phyloP scores from a whole-genome alignment of 2,888 invertebrate genomes.

The Lordiphosa fenestrarum region DNA sequence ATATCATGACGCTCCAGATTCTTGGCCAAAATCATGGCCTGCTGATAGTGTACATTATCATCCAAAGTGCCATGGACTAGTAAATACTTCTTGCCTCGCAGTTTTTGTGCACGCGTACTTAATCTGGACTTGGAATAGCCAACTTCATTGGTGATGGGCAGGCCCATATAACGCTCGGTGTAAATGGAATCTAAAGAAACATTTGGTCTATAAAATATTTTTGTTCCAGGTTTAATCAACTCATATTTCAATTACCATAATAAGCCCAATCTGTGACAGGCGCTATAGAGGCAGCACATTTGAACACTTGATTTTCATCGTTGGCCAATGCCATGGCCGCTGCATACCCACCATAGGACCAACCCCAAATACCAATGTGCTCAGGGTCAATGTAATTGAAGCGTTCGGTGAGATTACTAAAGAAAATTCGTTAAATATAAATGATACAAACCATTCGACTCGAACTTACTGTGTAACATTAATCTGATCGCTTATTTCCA shows the following conservation, averaged over 20 bases:
- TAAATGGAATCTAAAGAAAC: slow-evolving; percentile 92
- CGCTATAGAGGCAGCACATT: slow-evolving; percentile 96
- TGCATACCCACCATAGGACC: slow-evolving; percentile 99
- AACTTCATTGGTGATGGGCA: slow-evolving; percentile 87
- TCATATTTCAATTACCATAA: slow-evolving; percentile 86
- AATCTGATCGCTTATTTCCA: slow-evolving; percentile 95
- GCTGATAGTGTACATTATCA: slow-evolving; percentile 98
- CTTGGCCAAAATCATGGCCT: slow-evolving; percentile 94
- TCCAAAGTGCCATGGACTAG: slow-evolving; percentile 96
- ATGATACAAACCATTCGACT: not conserved
- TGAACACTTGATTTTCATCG: slow-evolving; percentile 88
- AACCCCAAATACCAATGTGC: slow-evolving; percentile 97
- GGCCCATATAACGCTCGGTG: slow-evolving; percentile 97
- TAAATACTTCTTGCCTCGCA: slow-evolving; percentile 89
- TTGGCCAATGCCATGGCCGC: slow-evolving; percentile 92
- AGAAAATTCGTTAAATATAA: slow-evolving; percentile 80
- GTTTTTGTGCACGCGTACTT: slow-evolving; percentile 84
- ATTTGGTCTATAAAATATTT: too few species aligned
- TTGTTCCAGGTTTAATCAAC: rapidly evolving
- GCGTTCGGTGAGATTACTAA: slow-evolving; percentile 82
- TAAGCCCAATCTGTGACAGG: slow-evolving; percentile 98
- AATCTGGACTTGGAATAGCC: slow-evolving; percentile 90
- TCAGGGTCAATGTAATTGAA: slow-evolving; percentile 88
- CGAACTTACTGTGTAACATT: slow-evolving; percentile 84
- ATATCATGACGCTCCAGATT: slow-evolving; percentile 92